These are phyloP conservation scores for Tricholaema leucomelas DNA, from an alignment of 2,113 vertebrate species.

Conservation along the genomic window DNA sequence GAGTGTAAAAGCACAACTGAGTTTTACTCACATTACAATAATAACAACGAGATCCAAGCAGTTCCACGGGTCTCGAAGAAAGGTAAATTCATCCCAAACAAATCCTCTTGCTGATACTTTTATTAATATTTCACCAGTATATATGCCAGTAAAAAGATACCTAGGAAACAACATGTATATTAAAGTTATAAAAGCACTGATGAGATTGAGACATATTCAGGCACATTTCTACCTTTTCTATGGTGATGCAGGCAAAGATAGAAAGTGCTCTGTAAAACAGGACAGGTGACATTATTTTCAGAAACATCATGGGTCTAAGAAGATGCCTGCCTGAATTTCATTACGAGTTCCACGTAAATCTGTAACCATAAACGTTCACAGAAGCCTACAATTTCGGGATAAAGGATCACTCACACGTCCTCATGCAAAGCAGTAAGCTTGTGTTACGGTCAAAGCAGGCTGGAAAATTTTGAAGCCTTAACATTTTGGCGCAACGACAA, in stretches of 20 bases:
- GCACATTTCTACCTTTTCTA: neutral
- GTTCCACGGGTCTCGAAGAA: conserved; percentile 93
- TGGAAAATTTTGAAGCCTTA: neutral
- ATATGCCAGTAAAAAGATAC: conserved; percentile 86
- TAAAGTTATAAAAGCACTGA: conserved; percentile 18
- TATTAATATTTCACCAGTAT: conserved; percentile 87
- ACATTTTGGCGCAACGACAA: neutral
- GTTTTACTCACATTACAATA: conserved; percentile 83
- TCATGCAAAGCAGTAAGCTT: neutral
- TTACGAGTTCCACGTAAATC: neutral
- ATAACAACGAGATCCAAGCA: conserved; percentile 88
- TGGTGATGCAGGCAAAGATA: neutral
- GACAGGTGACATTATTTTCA: neutral
- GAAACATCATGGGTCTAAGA: neutral
- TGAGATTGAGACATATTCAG: neutral
- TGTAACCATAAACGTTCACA: neutral
- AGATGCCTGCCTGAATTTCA: neutral
- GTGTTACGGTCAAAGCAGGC: neutral
- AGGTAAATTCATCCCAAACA: conserved; percentile 87
- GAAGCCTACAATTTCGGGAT: neutral
- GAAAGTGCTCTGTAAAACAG: neutral
- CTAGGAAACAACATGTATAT: conserved; percentile 71
- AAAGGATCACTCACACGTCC: too few species aligned
- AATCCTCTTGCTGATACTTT: conserved; percentile 93
- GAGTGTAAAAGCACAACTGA: neutral